These are phyloP conservation scores for Pelecanus crispus DNA, from an alignment of 2,113 vertebrate species.

Conservation along the genomic window DNA sequence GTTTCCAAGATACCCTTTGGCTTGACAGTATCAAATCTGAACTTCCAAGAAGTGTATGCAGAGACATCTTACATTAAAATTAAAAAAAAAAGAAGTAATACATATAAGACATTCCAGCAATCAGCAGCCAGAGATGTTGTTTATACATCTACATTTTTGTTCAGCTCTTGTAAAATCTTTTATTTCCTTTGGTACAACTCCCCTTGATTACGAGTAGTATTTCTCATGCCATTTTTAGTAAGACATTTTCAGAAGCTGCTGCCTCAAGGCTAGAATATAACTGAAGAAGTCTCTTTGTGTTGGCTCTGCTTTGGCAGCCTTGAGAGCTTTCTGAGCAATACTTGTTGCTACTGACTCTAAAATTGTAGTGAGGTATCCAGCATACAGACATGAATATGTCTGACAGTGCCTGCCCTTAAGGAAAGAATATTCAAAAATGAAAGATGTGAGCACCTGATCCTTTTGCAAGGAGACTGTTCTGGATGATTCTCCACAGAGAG, in stretches of 20 bases:
- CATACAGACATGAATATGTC: neutral
- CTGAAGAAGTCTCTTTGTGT: neutral
- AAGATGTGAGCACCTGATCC: neutral
- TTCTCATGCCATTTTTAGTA: conserved; percentile 33
- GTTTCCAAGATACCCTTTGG: neutral
- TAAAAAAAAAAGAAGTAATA: neutral
- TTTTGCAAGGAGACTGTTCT: neutral
- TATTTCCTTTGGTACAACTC: neutral
- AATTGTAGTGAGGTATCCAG: neutral
- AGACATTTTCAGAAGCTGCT: neutral
- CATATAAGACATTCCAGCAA: neutral
- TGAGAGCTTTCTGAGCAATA: conserved; percentile 7
- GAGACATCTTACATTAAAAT: neutral
- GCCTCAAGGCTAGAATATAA: conserved; percentile 9
- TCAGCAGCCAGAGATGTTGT: neutral
- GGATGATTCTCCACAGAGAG: neutral
- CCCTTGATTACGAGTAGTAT: neutral
- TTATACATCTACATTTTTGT: neutral
- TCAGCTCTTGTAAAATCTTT: neutral
- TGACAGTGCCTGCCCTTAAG: neutral
- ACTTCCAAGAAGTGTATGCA: neutral
- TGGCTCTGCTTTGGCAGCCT: neutral
- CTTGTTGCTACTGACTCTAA: conserved; percentile 6
- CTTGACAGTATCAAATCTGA: neutral
- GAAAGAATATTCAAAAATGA: neutral